A percentile compares a stretch with the other conserved stretches of the same genome.
These are phyloP conservation scores for Anaspis maculata DNA, from an alignment of 2,888 invertebrate species.

Conservation along the genomic window DNA sequence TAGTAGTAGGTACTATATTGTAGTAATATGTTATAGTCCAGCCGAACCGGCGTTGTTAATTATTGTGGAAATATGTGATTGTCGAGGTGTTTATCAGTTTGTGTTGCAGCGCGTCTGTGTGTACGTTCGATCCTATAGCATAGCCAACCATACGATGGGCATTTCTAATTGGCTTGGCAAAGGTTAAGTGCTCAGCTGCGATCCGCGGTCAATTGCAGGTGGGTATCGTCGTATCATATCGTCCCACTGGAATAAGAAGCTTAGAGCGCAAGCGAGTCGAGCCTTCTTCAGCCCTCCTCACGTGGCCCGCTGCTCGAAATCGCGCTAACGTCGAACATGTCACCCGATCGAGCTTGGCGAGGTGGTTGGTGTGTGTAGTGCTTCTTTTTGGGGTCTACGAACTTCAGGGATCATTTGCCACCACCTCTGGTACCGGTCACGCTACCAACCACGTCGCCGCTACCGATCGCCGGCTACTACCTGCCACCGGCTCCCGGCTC, in stretches of 20 bases:
- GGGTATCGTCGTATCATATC: conserved; percentile 1
- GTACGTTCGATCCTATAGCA: no score
- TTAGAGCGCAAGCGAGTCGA: conserved; percentile 7
- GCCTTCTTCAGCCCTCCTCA: conserved; percentile 6
- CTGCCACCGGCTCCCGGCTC: no score
- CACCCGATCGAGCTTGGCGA: conserved; percentile 9
- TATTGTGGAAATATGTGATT: no score
- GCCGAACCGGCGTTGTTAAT: no score
- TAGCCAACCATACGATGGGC: no score
- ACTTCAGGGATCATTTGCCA: conserved; percentile 14
- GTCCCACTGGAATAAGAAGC: conserved; percentile 1
- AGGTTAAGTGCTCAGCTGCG: no score
- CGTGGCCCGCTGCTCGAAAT: conserved; percentile 12
- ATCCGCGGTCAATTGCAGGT: conserved; percentile 14
- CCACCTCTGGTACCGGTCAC: conserved; percentile 11
- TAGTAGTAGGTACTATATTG: no score
- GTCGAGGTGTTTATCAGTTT: no score
- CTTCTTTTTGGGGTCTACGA: conserved; percentile 15
- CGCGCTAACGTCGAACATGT: conserved; percentile 12
- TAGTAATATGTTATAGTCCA: no score
- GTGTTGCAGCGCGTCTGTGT: no score
- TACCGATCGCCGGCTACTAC: conserved; percentile 13
- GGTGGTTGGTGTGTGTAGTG: conserved; percentile 14
- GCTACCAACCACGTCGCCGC: conserved; percentile 11
- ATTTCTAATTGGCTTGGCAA: no score